These are phyloP conservation scores for Pithys albifrons DNA, from an alignment of 2,113 vertebrate species.

Conservation along the genomic window DNA sequence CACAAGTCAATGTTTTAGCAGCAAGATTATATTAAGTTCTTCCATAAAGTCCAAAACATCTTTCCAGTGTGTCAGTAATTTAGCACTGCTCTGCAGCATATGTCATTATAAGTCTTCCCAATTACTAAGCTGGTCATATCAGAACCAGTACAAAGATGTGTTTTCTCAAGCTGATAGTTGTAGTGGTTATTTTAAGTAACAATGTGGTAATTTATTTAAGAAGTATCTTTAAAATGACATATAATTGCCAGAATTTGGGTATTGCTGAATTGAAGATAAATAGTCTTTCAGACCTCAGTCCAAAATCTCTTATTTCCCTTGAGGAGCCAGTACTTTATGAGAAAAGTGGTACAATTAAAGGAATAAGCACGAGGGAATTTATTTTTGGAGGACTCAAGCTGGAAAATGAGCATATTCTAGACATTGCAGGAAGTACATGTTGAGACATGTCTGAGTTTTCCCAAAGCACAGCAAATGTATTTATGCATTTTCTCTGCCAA, in stretches of 20 bases:
- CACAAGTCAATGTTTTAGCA: background rate
- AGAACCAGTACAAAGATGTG: conserved; percentile 34
- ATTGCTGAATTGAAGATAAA: conserved; percentile 45
- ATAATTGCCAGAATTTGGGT: conserved; percentile 13
- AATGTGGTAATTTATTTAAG: conserved; percentile 20
- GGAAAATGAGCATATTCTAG: background rate
- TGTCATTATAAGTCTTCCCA: conserved; percentile 26
- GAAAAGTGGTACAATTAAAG: conserved; percentile 53
- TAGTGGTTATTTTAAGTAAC: conserved; percentile 19
- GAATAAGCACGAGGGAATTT: conserved; percentile 61
- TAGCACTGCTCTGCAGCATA: background rate
- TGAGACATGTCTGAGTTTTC: background rate
- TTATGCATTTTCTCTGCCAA: background rate
- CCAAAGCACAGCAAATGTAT: background rate
- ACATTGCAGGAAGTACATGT: background rate
- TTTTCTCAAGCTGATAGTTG: conserved; percentile 49
- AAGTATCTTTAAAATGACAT: conserved; percentile 47
- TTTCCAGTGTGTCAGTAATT: conserved; percentile 3
- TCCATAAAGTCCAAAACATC: conserved; percentile 14
- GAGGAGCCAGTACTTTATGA: conserved; percentile 36
- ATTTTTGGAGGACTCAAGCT: conserved; percentile 30
- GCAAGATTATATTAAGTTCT: background rate
- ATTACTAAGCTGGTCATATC: background rate
- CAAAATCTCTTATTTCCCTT: conserved; percentile 45
- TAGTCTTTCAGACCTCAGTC: conserved; percentile 32